Percentiles rank a stretch among this genome's conserved stretches.
These are phyloP conservation scores for Luscinia luscinia DNA, from an alignment of 2,797 vertebrate genomes.

Conservation along the genomic window DNA sequence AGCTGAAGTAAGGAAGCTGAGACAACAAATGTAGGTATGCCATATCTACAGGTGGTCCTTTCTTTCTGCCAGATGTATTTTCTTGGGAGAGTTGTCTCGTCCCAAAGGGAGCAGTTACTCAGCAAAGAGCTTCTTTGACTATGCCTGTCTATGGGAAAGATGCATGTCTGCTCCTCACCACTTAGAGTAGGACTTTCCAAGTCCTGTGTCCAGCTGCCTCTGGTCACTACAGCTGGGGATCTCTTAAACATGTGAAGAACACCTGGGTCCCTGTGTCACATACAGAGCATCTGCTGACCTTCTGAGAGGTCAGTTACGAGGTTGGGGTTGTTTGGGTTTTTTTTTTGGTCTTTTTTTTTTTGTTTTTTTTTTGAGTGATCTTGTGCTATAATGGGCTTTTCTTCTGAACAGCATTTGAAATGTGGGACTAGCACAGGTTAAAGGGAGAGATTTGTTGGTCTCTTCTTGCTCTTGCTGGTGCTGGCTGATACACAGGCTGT, in stretches of 20 bases:
- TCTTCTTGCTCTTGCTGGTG: background rate
- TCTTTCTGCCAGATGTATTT: background rate
- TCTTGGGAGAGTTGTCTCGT: background rate
- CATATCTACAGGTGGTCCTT: background rate
- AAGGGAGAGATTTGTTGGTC: background rate
- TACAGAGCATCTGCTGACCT: background rate
- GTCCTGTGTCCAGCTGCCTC: background rate
- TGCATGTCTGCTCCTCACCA: background rate
- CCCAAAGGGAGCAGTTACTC: background rate
- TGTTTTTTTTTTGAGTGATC: background rate
- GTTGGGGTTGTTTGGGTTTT: no score
- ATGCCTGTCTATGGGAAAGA: background rate
- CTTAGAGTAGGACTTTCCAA: background rate
- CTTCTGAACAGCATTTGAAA: background rate
- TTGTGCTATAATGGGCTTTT: background rate
- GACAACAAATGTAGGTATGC: background rate
- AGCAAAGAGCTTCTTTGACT: background rate
- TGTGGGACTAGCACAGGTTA: background rate
- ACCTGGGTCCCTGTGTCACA: background rate
- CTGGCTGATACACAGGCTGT: background rate
- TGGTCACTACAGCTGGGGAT: accelerated
- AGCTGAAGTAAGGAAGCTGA: background rate
- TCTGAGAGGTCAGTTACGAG: background rate
- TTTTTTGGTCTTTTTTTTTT: no score
- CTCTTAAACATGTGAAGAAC: background rate